Evolutionary conservation across 2,888 invertebrate species (phyloP).

Genomic region (Galerucella nymphaeae): DNA sequence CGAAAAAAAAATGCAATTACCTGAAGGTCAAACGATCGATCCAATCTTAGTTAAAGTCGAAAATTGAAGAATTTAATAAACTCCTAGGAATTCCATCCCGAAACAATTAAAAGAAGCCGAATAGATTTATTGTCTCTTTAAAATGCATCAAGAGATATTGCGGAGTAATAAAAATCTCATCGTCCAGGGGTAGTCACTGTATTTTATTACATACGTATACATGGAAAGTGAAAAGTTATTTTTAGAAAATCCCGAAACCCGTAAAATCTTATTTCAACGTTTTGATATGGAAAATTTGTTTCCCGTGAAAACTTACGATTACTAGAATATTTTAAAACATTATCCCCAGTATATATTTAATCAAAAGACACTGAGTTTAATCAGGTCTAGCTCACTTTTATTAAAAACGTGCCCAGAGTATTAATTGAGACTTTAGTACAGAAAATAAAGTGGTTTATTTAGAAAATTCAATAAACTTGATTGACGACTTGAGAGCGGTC

Average conservation of each 20-base stretch:
- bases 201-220: no score
- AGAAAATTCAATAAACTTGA: neutral
- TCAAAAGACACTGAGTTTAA: conserved; percentile 13
- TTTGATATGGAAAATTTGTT: no score
- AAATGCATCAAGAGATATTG: neutral
- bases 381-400: conserved; percentile 15
- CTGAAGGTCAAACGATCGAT: neutral
- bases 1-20: no score
- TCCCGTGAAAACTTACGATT: no score
- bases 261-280: no score
- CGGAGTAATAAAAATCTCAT: neutral
- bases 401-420: conserved; percentile 16
- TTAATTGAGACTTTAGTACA: neutral
- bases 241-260: no score
- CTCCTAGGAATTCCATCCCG: neutral
- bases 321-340: neutral
- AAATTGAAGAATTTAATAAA: conserved; percentile 9
- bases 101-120: conserved; percentile 1
- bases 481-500: no score
- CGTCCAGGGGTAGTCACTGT: no score
- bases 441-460: conserved; percentile 8
- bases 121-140: neutral
- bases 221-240: no score
- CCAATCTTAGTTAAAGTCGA: neutral
- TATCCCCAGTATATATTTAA: conserved; percentile 9